Evolutionary conservation across 2,888 invertebrate species (phyloP).

Genomic region (Thymelicus acteon): DNA sequence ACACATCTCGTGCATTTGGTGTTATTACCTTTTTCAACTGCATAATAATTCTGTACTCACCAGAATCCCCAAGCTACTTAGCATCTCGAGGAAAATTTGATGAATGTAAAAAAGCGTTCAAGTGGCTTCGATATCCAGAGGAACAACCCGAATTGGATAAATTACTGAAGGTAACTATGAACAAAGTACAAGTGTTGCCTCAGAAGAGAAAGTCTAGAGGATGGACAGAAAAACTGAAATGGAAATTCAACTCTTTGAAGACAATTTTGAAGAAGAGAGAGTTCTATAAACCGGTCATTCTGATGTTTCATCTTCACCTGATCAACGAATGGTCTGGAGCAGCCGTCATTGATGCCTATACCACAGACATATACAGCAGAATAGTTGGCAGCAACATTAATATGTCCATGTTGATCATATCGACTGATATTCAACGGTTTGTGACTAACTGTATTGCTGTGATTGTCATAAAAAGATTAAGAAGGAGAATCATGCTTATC

Average conservation of each 20-base stretch:
- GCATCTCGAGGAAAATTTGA: conserved; percentile 77
- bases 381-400: conserved; percentile 53
- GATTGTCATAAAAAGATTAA: conserved; percentile 61
- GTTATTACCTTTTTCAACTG: conserved; percentile 70
- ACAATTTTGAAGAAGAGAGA: conserved; percentile 59
- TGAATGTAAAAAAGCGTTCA: conserved; percentile 79
- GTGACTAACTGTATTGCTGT: conserved; percentile 57
- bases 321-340: conserved; percentile 59
- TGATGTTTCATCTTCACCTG: conserved; percentile 58
- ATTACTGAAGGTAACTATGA: conserved; percentile 54
- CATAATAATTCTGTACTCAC: conserved; percentile 60
- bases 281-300: conserved; percentile 58
- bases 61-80: conserved; percentile 87
- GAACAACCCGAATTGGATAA: conserved; percentile 60
- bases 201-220: conserved; percentile 20
- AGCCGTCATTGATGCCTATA: conserved; percentile 55
- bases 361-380: conserved; percentile 55
- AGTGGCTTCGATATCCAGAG: conserved; percentile 79
- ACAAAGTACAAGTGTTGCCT: conserved; percentile 46
- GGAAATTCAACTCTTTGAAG: neutral
- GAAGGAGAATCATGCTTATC: conserved; percentile 58
- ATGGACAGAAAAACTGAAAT: neutral
- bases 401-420: conserved; percentile 56
- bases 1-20: conserved; percentile 74
- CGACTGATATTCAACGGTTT: conserved; percentile 60